These are phyloP conservation scores for Spinibarbus caldwelli DNA, from an alignment of 2,797 vertebrate species.

Conservation along the genomic window DNA sequence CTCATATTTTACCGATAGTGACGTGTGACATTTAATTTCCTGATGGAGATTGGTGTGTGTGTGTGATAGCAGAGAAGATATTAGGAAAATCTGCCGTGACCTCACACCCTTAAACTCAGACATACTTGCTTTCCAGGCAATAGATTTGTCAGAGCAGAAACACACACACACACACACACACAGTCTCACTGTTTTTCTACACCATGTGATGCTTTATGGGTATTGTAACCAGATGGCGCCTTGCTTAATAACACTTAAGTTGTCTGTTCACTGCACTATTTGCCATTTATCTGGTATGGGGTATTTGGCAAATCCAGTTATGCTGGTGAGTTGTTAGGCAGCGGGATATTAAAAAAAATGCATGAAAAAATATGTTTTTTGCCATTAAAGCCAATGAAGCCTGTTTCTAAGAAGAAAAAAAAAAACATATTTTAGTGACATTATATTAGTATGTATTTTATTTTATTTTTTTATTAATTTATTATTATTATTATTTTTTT, in stretches of 20 bases:
- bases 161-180: background rate
- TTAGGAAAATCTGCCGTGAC: constrained; percentile 14
- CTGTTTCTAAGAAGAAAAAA: background rate
- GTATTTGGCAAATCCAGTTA: constrained; percentile 9
- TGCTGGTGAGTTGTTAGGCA: background rate
- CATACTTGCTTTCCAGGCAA: constrained; percentile 13
- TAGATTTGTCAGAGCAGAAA: constrained; percentile 28
- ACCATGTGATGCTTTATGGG: constrained; percentile 19
- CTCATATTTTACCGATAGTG: constrained; percentile 39
- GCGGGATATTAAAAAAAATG: background rate
- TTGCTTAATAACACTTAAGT: constrained; percentile 31
- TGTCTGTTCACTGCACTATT: constrained; percentile 6
- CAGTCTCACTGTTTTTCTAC: constrained; percentile 1
- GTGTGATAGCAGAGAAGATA: constrained; percentile 50
- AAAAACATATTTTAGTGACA: background rate
- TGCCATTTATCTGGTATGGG: constrained; percentile 11
- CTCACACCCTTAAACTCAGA: constrained; percentile 8
- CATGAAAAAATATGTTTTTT: no score
- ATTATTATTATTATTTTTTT: no score
- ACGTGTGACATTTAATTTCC: constrained; percentile 70
- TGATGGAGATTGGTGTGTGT: constrained; percentile 52
- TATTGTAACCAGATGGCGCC: constrained; percentile 51
- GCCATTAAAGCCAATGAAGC: no score
- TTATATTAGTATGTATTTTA: background rate
- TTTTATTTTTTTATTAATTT: no score